Evolutionary conservation across 2,888 invertebrate species (phyloP).

Genomic region (Pharmacophagus antenor): DNA sequence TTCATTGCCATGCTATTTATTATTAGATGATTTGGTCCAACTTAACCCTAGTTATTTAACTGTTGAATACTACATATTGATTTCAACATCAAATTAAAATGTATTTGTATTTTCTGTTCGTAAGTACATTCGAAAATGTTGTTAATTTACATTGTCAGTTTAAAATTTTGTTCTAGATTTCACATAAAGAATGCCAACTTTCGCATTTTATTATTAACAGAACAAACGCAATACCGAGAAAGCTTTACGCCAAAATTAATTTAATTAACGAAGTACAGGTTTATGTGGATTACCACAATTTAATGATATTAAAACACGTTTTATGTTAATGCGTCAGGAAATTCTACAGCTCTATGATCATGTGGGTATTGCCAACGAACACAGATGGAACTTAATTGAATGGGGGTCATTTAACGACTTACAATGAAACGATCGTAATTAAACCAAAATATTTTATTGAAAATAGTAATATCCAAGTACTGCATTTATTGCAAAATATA

Average conservation of each 20-base stretch:
- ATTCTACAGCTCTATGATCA: constrained; percentile 6
- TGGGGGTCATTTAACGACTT: constrained; percentile 11
- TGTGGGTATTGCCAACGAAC: constrained; percentile 17
- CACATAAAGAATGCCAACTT: constrained; percentile 4
- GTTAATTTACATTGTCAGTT: not conserved
- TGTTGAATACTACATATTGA: too few species aligned
- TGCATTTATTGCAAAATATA: not conserved
- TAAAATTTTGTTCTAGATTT: not conserved
- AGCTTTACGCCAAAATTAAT: constrained; percentile 12
- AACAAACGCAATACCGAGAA: not conserved
- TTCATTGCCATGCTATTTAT: constrained; percentile 35
- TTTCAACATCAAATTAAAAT: too few species aligned
- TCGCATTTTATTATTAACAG: not conserved
- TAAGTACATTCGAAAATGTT: not conserved
- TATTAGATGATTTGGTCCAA: constrained; percentile 19
- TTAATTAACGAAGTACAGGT: constrained; percentile 14
- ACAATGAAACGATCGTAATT: constrained; percentile 8
- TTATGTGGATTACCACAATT: not conserved
- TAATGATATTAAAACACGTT: constrained; percentile 20
- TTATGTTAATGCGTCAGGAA: constrained; percentile 14
- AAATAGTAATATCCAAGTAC: not conserved
- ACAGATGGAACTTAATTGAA: constrained; percentile 6
- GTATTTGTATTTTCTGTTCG: not conserved
- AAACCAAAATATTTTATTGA: too few species aligned
- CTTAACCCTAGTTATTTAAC: too few species aligned